Base-by-base conservation (phyloP, 1,140 invertebrate species). In the Acyrthosiphon pisum region DNA sequence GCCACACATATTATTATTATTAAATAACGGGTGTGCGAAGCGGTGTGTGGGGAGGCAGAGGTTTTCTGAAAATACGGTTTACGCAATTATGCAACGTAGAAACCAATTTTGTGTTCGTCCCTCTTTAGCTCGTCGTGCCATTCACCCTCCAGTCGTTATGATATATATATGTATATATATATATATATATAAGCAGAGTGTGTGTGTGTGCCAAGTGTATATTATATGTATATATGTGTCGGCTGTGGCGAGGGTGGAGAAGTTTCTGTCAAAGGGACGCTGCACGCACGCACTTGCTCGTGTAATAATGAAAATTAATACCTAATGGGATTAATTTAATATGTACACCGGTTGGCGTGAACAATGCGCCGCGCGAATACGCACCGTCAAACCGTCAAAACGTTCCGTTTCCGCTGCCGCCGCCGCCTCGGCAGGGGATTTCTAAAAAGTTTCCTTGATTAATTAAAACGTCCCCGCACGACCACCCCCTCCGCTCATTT, bases 241-340 rank as follows among this genome's bases (percentile, higher is more conserved):
- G 14, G 14, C 30, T 26, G 48, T 14, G 87, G n/a, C 1, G 50
- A 37, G 37, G 53, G 44, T 48, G n/a, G 44, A 37, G 91, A 93
- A 84, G 48, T 83, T 84, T 92, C 91, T 56, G 91, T 93, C 68
- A 93, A 93, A 93, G 81, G 48, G 91, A 93, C 46, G 90, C 20
- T 46, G 46, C 48, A 37, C 91, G 91, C 91, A 93, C 81, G 91
- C 91, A 50, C 76, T 93, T 37, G 48, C 35, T 56, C 91, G 81
- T 93, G 68, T 86, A 93, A 93, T 93, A 84, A 93, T 93, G 68
- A 93, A 93, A 83, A 93, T 93, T 93, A 93, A 93, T 93, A 93
- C 76, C 68, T 93, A 93, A 93, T 93, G 91, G 46, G 91, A 93
- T 93, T 93, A 93, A 93, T 93, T 93, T 93, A 93, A 84, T 93